Evolutionary conservation across 2,113 vertebrate species (phyloP), one percentile per base, ranked within the genome.

Genomic region (Plecturocebus donacophilus): DNA sequence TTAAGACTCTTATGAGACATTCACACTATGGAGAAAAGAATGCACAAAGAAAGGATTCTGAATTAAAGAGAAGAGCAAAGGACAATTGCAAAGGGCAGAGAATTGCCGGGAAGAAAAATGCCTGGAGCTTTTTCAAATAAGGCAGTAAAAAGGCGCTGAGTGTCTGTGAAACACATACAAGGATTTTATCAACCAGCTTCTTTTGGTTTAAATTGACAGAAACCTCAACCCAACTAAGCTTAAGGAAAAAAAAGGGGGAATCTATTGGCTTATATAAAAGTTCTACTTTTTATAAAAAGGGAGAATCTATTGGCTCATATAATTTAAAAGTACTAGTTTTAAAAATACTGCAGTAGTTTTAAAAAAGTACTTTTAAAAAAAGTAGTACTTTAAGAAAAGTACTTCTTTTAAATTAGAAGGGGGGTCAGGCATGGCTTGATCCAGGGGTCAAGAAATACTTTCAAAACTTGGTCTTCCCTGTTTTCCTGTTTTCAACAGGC

Each of bases 161-260:
- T 30, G 16, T 82, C 35, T 61, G 10, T 2, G 7, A 38, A 80
- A 47, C 52, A 86, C 17, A 32, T n/a, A 61, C 0, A 35, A 45
- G 17, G 35, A 17, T 94, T 90, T 86, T 75, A 54, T 87, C 40
- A 82, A 5, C 77, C 42, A 21, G 45, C 8, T 86, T 91, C 90
- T 64, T 85, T 83, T 79, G 61, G 11, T 87, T 95, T 96, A 8
- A 32, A 58, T 35, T 42, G 71, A 75, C 32, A 97, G 79, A 76
- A 84, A 73, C 47, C 25, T 27, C 61, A 83, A 47, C 52, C 71
- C 19, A 73, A 25, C 32, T 71, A 32, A 52, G 76, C 30, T 49
- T 54, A 80, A 68, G 21, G 38, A 38, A 82, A 58, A 64, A 88
- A 94, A 58, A 40, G 21, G 61, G 52, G 16, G 42, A 89, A 6